Evolutionary conservation across 2,113 vertebrate species (phyloP).

Genomic region (Ginglymostoma cirratum): DNA sequence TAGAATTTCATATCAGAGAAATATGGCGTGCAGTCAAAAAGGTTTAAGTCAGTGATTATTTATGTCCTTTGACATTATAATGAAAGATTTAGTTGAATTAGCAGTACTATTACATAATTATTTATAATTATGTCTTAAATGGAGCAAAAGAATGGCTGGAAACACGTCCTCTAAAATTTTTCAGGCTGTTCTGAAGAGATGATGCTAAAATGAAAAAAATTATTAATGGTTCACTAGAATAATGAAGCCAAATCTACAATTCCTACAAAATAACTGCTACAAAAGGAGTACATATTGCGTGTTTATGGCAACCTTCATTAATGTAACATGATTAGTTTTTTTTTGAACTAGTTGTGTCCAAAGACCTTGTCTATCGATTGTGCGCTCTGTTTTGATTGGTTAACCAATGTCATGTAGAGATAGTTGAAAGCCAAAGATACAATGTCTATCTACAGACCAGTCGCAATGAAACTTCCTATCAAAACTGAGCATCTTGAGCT

Average conservation of each 20-base stretch:
- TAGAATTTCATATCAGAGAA: not conserved
- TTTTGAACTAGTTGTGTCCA: not conserved
- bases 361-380: not conserved
- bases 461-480: constrained; percentile 7
- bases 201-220: not conserved
- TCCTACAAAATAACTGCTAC: not conserved
- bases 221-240: not conserved
- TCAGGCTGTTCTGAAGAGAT: not conserved
- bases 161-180: not conserved
- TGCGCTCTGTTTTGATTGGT: not conserved
- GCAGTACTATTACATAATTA: not conserved
- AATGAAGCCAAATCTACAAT: not conserved
- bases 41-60: not conserved
- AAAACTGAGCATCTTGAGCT: not conserved
- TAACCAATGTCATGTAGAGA: not conserved
- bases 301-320: not conserved
- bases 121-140: not conserved
- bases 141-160: not conserved
- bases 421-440: constrained; percentile 17
- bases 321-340: not conserved
- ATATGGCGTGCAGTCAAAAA: not conserved
- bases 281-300: not conserved
- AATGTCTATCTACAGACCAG: constrained; percentile 11
- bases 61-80: not conserved
- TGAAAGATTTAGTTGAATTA: not conserved